Conservation (phyloP, 2,797 vertebrate species). For the Mareca strepera region DNA sequence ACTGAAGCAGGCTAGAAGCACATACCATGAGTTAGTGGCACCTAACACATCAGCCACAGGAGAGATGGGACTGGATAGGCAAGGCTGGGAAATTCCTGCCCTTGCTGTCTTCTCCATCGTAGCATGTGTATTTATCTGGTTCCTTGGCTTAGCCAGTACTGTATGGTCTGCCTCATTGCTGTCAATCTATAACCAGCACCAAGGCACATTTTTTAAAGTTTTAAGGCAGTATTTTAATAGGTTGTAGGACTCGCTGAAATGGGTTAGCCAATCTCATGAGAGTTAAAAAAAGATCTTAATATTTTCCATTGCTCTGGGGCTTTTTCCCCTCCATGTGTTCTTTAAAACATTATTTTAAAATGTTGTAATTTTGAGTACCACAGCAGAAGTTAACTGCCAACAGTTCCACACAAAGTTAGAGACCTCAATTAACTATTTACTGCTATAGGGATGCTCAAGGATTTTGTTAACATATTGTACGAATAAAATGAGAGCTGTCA, state of each 20-base stretch:
- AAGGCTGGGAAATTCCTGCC: not conserved
- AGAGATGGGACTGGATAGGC: not conserved
- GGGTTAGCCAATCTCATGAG: not conserved
- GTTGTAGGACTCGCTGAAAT: not conserved
- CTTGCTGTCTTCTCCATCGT: not conserved
- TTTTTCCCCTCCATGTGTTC: not conserved
- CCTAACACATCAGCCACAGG: not conserved
- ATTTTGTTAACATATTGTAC: not conserved
- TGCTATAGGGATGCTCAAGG: not conserved
- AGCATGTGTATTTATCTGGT: not conserved
- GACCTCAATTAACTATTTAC: constrained; percentile 14
- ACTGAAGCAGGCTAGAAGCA: not conserved
- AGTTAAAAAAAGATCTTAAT: not conserved
- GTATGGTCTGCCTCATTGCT: not conserved
- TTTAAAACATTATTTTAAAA: constrained; percentile 11
- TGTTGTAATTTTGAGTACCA: not conserved
- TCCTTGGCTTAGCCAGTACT: not conserved
- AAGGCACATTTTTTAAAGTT: not conserved
- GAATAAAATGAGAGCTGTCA: constrained; percentile 13
- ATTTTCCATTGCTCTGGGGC: not conserved
- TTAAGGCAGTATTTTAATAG: not conserved
- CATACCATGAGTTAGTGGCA: not conserved
- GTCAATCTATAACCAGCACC: not conserved
- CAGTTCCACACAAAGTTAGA: constrained; percentile 6
- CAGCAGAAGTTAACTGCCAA: not conserved